phyloP scores from a whole-genome alignment of 2,888 invertebrate species.

The Sesia apiformis region DNA sequence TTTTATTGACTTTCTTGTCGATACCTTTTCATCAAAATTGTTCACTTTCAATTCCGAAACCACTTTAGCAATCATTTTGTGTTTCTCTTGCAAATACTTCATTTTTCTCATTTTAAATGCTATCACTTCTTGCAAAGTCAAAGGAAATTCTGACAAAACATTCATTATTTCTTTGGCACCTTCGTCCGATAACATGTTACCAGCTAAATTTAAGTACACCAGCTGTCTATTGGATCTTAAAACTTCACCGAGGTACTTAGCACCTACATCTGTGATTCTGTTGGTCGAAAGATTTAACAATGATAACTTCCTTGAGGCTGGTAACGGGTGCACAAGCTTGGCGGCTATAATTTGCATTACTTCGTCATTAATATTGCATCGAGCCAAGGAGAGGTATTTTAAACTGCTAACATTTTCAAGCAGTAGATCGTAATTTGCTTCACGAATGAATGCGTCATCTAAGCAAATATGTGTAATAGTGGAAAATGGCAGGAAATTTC shows the following conservation, averaged over 20 bases:
- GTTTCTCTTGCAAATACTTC: conserved; percentile 24
- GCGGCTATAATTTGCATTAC: conserved; percentile 25
- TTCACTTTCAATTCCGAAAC: conserved; percentile 17
- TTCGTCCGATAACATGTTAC: conserved; percentile 34
- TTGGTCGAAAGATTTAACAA: conserved; percentile 43
- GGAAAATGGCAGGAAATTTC: conserved; percentile 23
- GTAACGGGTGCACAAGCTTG: conserved; percentile 19
- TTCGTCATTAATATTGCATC: conserved; percentile 35
- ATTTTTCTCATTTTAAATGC: conserved; percentile 19
- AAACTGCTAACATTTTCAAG: conserved; percentile 20
- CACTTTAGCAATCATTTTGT: conserved; percentile 14
- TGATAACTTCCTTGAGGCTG: conserved; percentile 28
- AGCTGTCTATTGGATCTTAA: conserved; percentile 36
- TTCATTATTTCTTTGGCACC: conserved; percentile 28
- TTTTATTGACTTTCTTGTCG: conserved; percentile 14
- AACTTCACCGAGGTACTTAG: conserved; percentile 23
- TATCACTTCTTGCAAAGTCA: conserved; percentile 28
- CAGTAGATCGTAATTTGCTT: conserved; percentile 33
- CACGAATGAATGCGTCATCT: conserved; percentile 24
- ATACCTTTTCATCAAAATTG: conserved; percentile 17
- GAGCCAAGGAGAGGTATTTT: conserved; percentile 31
- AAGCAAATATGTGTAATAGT: conserved; percentile 39
- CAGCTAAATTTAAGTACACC: conserved; percentile 37
- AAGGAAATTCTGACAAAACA: conserved; percentile 24
- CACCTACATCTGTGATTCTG: conserved; percentile 38